Percentiles rank a stretch among this genome's conserved stretches.
phyloP scores from a whole-genome alignment of 2,888 invertebrate genomes.

The Eudiplozoon nipponicum region DNA sequence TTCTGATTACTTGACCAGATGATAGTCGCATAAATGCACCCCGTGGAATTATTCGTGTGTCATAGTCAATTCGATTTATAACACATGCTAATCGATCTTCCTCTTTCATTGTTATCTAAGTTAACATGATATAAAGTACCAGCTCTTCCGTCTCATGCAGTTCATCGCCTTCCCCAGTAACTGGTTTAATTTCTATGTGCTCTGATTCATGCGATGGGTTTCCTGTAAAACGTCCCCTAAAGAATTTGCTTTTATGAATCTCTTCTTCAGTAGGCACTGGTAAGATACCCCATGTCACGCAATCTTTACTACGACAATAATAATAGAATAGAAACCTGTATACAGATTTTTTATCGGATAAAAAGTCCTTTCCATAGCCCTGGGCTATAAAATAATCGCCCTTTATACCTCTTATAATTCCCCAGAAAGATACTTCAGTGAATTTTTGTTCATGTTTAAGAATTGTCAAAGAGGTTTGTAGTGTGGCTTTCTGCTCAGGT shows the following conservation, averaged over 20 bases:
- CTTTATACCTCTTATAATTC: conserved; percentile 42
- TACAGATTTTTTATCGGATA: conserved; percentile 41
- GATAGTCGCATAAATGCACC: conserved; percentile 43
- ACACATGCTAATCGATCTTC: conserved; percentile 26
- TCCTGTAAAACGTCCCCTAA: background rate
- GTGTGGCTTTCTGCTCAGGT: conserved; percentile 36
- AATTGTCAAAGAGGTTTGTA: conserved; percentile 44
- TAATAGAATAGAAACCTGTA: conserved; percentile 33
- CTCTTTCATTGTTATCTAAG: conserved; percentile 26
- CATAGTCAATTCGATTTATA: conserved; percentile 25
- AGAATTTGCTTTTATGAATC: background rate
- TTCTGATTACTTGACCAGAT: conserved; percentile 40
- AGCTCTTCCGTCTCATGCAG: background rate
- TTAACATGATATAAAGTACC: background rate
- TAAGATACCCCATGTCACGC: background rate
- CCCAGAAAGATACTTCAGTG: conserved; percentile 49
- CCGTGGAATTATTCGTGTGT: conserved; percentile 44
- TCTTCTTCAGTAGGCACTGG: background rate
- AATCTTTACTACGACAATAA: conserved; percentile 5
- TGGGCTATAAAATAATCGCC: conserved; percentile 51
- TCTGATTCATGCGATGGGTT: background rate
- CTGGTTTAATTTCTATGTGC: background rate
- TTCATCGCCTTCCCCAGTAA: background rate
- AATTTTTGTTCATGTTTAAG: conserved; percentile 56
- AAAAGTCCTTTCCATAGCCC: conserved; percentile 42